phyloP scores from a whole-genome alignment of 2,113 vertebrate species.

The Junco hyemalis region DNA sequence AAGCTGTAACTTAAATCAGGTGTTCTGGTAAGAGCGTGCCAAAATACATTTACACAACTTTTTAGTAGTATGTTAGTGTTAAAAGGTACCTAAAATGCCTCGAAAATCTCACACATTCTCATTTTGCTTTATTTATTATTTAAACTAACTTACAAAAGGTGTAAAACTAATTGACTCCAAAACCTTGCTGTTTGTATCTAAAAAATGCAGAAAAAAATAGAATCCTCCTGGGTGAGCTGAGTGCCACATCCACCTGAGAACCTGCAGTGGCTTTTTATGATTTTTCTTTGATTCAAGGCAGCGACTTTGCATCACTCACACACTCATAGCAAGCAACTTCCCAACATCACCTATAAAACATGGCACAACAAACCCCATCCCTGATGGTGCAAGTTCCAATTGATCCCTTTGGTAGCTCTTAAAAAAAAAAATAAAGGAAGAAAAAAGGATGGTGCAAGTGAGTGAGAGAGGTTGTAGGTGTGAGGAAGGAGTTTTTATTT shows the following conservation, averaged over 20 bases:
- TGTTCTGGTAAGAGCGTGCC: not conserved
- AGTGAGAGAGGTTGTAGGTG: not conserved
- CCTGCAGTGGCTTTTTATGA: not conserved
- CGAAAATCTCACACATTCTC: not conserved
- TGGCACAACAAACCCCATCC: not conserved
- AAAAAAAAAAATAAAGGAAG: not conserved
- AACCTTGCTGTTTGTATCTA: not conserved
- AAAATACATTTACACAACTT: not conserved
- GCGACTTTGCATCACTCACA: not conserved
- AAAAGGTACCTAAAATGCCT: not conserved
- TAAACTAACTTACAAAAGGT: not conserved
- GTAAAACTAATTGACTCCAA: not conserved
- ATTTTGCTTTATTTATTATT: not conserved
- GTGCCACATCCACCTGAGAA: not conserved
- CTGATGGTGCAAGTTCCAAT: slow-evolving; percentile 45
- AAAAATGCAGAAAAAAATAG: not conserved
- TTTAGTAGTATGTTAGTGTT: not conserved
- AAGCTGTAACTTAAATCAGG: not conserved
- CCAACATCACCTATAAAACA: not conserved
- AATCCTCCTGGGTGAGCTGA: not conserved
- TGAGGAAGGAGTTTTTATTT: not conserved
- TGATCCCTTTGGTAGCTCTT: slow-evolving; percentile 25
- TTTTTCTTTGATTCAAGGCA: not conserved
- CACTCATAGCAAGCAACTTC: slow-evolving; percentile 1
- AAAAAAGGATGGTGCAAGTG: not conserved